Evolutionary conservation across 37 sponge, comb jelly and placozoan species (phyloP), one percentile per base, ranked within the genome.

Genomic region (Sycon ciliatum): DNA sequence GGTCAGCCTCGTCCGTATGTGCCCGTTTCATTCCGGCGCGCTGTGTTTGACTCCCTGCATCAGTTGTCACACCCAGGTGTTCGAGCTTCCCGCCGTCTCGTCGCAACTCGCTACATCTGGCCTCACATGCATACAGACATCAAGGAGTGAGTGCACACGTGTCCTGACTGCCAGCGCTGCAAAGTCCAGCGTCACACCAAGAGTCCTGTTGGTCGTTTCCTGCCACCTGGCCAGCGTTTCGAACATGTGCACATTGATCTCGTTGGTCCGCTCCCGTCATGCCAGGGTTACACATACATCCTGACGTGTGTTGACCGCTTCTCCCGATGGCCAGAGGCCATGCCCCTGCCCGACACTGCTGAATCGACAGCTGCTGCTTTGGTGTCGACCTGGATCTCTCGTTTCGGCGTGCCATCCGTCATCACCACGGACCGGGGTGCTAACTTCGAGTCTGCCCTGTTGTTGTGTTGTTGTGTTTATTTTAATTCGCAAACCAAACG

Each of bases 261-360:
- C 38, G 80, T 84, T 28, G 85, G 85, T 20, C 80, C 80, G 3
- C 80, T 84, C 4, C 80, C 76, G 0, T 66, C 68, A 7, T 68
- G 76, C 20, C 68, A 56, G 53, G 76, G 85, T 37, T 75, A 20
- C 70, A 52, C 57, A 32, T 84, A 84, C 66, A 62, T 83, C 2
- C 70, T 78, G 16, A 83, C 79, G 38, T 79, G 76, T 33, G 65
- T 79, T 34, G 79, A 84, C 29, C 71, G 66, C 9, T 84, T 79
- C 57, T 76, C 76, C 1, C 68, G 79, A 18, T 84, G 85, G 85
- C 85, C 80, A 2, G 85, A 84, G 39, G 79, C 65, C 4, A 52
- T 77, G 36, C 78, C 78, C 33, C 39, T 69, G 13, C 16, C 64
- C 18, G 58, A 74, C 39, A 81, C 81, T 5, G 81, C 81, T 9